Evolutionary conservation across 2,113 vertebrate species (phyloP), one percentile per base, ranked within the genome.

Genomic region (Brevimyrus niger): DNA sequence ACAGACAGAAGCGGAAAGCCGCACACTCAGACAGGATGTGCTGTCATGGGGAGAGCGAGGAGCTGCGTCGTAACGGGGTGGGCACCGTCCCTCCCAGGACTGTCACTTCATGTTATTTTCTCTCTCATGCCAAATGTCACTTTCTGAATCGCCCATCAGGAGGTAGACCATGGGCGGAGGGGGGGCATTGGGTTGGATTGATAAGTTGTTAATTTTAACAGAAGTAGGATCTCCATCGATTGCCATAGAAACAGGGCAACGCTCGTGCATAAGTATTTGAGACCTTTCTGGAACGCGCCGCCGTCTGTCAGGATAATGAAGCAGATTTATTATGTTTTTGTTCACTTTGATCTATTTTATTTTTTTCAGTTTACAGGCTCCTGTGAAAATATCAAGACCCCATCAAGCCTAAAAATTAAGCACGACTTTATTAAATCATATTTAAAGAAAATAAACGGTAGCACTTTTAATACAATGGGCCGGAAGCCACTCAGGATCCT

Each of bases 341-440:
- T 92, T 80, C 90, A 89, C 91, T 92, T 94, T 93, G 91, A 95
- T 94, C 92, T 91, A 92, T 94, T 11, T 95, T 93, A 93, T 92
- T 94, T 94, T 94, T 94, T 90, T 91, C 89, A 85, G 4, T 95
- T 94, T 94, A 94, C 94, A 92, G 94, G 88, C 91, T 85, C 93
- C 94, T 93, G 95, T 94, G 94, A 95, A 94, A 93, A 93, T 92
- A 94, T 91, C 58, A 76, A 31, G 65, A 87, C 89, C 91, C 94
- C 92, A 93, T 95, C 94, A 95, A 91, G 89, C 90, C 92, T 92
- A 94, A 94, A 93, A 92, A 93, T 93, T 89, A 93, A 94, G 92
- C 91, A 92, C 88, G 88, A 88, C 91, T 92, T 94, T 93, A 93
- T 94, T 95, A 95, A 95, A 95, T 95, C 93, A 92, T 90, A 91